Percentiles rank a stretch among this genome's conserved stretches.
These are phyloP conservation scores for Labroides dimidiatus DNA, from an alignment of 2,797 vertebrate species.

Conservation along the genomic window DNA sequence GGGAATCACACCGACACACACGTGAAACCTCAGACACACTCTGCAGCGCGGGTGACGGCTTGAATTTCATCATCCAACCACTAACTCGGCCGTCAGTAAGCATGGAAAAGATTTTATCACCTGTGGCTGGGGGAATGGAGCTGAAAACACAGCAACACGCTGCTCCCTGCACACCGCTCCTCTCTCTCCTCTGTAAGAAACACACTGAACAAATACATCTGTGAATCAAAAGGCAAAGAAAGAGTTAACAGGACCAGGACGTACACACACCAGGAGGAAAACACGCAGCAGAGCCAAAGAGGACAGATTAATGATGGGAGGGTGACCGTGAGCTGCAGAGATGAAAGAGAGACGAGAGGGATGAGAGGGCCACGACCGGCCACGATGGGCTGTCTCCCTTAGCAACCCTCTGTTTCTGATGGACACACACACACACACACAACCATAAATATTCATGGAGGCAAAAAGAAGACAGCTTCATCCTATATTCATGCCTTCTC, in stretches of 20 bases:
- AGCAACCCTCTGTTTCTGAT: slow-evolving; percentile 69
- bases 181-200: neutral
- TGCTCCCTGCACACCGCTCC: neutral
- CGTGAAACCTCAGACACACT: slow-evolving; percentile 34
- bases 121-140: slow-evolving; percentile 22
- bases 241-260: neutral
- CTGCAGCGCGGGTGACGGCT: slow-evolving; percentile 32
- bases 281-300: slow-evolving; percentile 11
- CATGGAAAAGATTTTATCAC: slow-evolving; percentile 47
- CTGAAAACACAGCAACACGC: slow-evolving; percentile 9
- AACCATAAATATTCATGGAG: slow-evolving; percentile 76
- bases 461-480: slow-evolving; percentile 53
- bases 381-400: slow-evolving; percentile 72
- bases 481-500: slow-evolving; percentile 74
- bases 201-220: neutral
- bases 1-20: slow-evolving; percentile 39
- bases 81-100: slow-evolving; percentile 43
- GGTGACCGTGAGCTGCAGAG: slow-evolving; percentile 55
- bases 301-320: slow-evolving; percentile 40
- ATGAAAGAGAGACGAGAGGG: slow-evolving; percentile 63
- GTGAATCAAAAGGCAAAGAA: neutral
- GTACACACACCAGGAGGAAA: slow-evolving; percentile 7
- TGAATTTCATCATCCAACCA: slow-evolving; percentile 55
- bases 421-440: slow-evolving; percentile 32
- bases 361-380: slow-evolving; percentile 62